Evolutionary conservation across 2,113 vertebrate species (phyloP).

Genomic region (Progne subis): DNA sequence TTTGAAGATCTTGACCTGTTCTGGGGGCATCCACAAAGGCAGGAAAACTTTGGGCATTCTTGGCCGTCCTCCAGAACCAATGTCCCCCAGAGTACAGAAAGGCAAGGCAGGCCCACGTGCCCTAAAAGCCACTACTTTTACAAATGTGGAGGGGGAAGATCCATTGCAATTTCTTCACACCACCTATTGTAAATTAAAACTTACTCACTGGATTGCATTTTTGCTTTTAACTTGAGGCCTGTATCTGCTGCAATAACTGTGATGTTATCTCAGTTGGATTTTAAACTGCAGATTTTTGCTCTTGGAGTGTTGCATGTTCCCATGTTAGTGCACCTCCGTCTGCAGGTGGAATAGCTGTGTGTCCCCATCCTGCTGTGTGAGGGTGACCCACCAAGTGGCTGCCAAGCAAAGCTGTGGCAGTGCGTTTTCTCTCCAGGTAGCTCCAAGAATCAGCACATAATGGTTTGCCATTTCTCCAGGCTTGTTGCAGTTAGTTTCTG

Average conservation of each 20-base stretch:
- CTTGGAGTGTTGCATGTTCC: background rate
- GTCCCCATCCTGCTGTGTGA: background rate
- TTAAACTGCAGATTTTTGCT: background rate
- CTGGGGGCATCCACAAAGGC: background rate
- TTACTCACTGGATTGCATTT: background rate
- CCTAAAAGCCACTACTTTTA: background rate
- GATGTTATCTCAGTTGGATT: background rate
- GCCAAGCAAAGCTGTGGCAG: background rate
- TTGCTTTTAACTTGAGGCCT: background rate
- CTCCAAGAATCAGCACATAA: background rate
- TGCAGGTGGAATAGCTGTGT: background rate
- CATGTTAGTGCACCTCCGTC: background rate
- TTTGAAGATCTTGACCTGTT: background rate
- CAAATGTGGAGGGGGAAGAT: background rate
- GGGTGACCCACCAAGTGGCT: background rate
- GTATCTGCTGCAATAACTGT: background rate
- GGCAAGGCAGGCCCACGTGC: accelerated
- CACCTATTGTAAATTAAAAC: background rate
- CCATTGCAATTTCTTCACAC: background rate
- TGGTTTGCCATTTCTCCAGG: background rate
- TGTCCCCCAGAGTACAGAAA: background rate
- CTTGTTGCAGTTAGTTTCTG: background rate
- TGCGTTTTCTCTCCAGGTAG: accelerated
- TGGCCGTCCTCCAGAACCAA: background rate
- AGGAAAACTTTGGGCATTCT: background rate